These are phyloP conservation scores for Bovichtus variegatus DNA, from an alignment of 2,797 vertebrate genomes.

Conservation along the genomic window DNA sequence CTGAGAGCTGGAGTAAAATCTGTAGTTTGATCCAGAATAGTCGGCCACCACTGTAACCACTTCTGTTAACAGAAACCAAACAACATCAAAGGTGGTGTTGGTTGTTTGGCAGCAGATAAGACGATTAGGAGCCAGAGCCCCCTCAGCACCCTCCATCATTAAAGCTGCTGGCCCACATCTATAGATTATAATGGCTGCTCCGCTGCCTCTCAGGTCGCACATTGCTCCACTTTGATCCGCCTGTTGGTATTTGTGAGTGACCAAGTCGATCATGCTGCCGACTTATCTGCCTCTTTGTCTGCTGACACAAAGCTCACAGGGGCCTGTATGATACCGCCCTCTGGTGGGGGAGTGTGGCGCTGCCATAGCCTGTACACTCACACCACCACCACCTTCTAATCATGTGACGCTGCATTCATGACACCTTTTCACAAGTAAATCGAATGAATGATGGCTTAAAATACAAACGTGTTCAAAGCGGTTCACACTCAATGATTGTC, in stretches of 20 bases:
- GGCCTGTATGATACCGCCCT: constrained; percentile 57
- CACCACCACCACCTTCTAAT: background rate
- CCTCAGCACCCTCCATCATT: constrained; percentile 50
- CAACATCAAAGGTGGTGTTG: constrained; percentile 58
- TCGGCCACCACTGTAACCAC: constrained; percentile 28
- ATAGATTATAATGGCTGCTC: constrained; percentile 42
- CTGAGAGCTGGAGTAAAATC: background rate
- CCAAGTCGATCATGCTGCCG: constrained; percentile 63
- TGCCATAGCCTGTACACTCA: background rate
- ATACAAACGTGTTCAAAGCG: background rate
- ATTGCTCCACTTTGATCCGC: constrained; percentile 52
- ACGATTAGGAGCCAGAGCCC: constrained; percentile 44
- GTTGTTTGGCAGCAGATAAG: constrained; percentile 64
- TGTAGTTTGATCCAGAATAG: constrained; percentile 30
- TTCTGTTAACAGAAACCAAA: constrained; percentile 45
- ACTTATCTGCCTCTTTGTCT: constrained; percentile 52
- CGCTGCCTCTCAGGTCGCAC: constrained; percentile 42
- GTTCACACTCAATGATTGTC: background rate
- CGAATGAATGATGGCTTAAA: background rate
- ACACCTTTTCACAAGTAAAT: background rate
- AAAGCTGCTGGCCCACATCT: constrained; percentile 61
- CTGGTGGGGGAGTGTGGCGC: constrained; percentile 57
- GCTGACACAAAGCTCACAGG: background rate
- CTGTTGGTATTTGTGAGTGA: constrained; percentile 47
- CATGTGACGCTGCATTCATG: background rate